phyloP scores from a whole-genome alignment of 2,888 invertebrate species.

The Eucera pruinosa region DNA sequence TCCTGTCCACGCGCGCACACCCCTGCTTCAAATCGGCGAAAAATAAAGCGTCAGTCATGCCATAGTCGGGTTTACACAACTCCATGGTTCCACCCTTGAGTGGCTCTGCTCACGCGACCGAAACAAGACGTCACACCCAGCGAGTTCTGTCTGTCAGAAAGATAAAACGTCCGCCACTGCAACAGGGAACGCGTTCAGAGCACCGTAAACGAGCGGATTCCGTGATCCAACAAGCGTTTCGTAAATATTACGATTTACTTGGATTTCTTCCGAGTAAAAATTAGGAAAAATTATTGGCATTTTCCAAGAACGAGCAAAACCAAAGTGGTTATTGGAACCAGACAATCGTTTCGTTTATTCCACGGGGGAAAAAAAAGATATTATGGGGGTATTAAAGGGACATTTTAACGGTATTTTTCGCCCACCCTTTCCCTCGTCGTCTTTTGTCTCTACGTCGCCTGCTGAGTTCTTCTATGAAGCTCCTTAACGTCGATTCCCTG shows the following conservation, averaged over 20 bases:
- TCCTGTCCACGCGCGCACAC: not conserved
- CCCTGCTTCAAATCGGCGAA: conserved; percentile 13
- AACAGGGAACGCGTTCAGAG: conserved; percentile 25
- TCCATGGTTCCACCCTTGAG: conserved; percentile 24
- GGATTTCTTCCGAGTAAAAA: not conserved
- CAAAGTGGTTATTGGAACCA: conserved; percentile 11
- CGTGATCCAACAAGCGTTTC: conserved; percentile 61
- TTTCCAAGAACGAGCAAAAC: conserved; percentile 16
- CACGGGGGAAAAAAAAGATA: too few relatives aligned
- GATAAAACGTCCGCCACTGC: conserved; percentile 38
- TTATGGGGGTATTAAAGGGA: conserved; percentile 58
- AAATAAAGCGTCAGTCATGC: conserved; percentile 1
- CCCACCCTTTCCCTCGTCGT: conserved; percentile 6
- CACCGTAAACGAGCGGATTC: conserved; percentile 66
- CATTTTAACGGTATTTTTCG: conserved; percentile 46
- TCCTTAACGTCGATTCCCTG: conserved; percentile 55
- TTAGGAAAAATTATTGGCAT: conserved; percentile 12
- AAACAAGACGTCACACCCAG: conserved; percentile 50
- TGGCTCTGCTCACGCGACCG: conserved; percentile 47
- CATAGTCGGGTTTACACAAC: conserved; percentile 17
- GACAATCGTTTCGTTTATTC: conserved; percentile 9
- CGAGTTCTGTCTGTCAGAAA: conserved; percentile 55
- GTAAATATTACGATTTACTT: conserved; percentile 62
- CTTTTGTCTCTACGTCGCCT: conserved; percentile 10
- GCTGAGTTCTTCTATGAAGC: conserved; percentile 6